Base-by-base conservation (phyloP, 2,888 invertebrate genomes). In the Xestia ashworthii region DNA sequence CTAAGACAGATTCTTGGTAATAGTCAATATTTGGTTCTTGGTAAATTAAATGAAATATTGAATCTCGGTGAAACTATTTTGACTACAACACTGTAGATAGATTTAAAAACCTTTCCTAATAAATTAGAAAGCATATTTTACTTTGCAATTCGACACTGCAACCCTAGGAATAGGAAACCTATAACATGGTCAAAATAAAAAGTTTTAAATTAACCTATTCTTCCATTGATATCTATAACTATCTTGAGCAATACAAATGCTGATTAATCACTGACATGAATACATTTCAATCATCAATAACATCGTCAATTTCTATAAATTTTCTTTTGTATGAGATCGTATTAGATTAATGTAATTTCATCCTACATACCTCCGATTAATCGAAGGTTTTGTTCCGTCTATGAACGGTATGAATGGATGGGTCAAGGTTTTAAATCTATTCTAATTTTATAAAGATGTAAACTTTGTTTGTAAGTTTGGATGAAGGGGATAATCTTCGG, bases 261-360 rank as follows among this genome's bases (percentile, higher is more conserved):
- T 76, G 46, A 85, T 85, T 82, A 70, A 82, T 79, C 73, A 75
- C 50, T 58, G 48, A 74, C 11, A 44, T 44, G 44, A 44, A 50
- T 74, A 55, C 60, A 25, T 78, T 75, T 67, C n/a, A 72, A 72
- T 74, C 71, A 80, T 72, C 50, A 74, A 72, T 81, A 81, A 78
- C 76, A 69, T 62, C 58, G 76, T 69, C 64, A 70, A 76, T 81
- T 82, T 78, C 76, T 87, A 64, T 48, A 48, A 75, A 73, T 83
- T 79, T 83, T 84, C 87, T 79, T 75, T 84, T 83, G 87, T 83
- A 55, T 86, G 1, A 12, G 71, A 62, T 86, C 70, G 55, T 55
- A 83, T 75, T 38, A 60, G 44, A 66, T 62, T 60, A 50, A 74
- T 70, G 71, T 83, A 76, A 76, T 83, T 76, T 70, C 81, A 83